Evolutionary conservation across 2,888 invertebrate genomes (phyloP).

Genomic region (Halictus quadricinctus): DNA sequence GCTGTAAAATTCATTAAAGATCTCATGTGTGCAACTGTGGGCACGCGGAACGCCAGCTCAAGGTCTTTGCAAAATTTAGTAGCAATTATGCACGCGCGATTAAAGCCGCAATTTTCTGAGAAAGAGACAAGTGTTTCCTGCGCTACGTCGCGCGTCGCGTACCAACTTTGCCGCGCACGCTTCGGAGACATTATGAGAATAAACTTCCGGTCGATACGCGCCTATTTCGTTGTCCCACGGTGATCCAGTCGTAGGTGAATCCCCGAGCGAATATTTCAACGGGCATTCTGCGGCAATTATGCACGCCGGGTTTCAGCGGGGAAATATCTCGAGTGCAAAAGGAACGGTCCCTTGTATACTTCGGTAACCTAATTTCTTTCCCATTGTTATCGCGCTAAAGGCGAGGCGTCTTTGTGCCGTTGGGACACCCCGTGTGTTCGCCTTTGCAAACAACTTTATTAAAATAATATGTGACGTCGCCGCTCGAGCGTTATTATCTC

Average conservation of each 20-base stretch:
- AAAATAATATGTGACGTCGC: not conserved
- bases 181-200: constrained; percentile 45
- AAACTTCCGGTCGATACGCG: constrained; percentile 61
- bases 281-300: constrained; percentile 39
- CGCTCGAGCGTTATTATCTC: not conserved
- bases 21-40: not conserved
- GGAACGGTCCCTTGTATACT: constrained; percentile 15
- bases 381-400: constrained; percentile 28
- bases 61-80: constrained; percentile 59
- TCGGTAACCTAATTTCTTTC: constrained; percentile 16
- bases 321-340: constrained; percentile 4
- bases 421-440: not conserved
- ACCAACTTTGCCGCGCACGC: constrained; percentile 24
- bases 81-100: constrained; percentile 60
- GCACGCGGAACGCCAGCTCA: constrained; percentile 24
- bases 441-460: not conserved
- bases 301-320: constrained; percentile 17
- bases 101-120: constrained; percentile 54
- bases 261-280: constrained; percentile 25
- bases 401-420: not conserved
- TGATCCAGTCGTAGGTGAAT: constrained; percentile 21
- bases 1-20: constrained; percentile 24
- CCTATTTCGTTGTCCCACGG: constrained; percentile 26
- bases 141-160: not conserved
- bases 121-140: constrained; percentile 51